These are phyloP conservation scores for Rhabdomys dilectus DNA, from an alignment of 2,113 vertebrate species.

Conservation along the genomic window DNA sequence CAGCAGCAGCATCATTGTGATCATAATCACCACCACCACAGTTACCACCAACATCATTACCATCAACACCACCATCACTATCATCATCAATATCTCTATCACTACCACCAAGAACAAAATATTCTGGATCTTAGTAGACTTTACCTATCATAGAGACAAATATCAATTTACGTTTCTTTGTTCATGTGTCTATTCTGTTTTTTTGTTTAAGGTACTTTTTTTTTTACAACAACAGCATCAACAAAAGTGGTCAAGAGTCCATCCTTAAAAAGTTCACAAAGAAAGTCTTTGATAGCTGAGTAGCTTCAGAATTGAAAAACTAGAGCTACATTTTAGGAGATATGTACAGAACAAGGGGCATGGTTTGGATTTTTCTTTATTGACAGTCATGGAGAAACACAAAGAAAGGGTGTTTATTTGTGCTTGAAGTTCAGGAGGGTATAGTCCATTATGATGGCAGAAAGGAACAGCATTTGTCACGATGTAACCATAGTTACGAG, in stretches of 20 bases:
- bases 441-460: not conserved
- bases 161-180: not conserved
- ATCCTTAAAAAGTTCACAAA: not conserved
- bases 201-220: not conserved
- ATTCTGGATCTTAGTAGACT: not conserved
- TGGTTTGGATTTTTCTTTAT: not conserved
- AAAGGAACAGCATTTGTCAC: too few species aligned
- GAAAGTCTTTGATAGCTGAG: not conserved
- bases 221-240: not conserved
- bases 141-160: not conserved
- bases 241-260: not conserved
- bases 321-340: not conserved
- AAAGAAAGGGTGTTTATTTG: not conserved
- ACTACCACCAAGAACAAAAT: not conserved
- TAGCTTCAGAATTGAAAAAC: not conserved
- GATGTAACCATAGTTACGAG: not conserved
- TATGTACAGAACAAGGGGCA: not conserved
- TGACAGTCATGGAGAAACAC: not conserved
- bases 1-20: not conserved
- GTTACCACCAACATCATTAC: not conserved
- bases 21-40: too few species aligned
- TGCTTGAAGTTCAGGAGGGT: not conserved
- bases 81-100: not conserved
- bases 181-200: not conserved
- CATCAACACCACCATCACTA: not conserved